phyloP scores from a whole-genome alignment of 2,888 invertebrate genomes.

The Syrphus vitripennis region DNA sequence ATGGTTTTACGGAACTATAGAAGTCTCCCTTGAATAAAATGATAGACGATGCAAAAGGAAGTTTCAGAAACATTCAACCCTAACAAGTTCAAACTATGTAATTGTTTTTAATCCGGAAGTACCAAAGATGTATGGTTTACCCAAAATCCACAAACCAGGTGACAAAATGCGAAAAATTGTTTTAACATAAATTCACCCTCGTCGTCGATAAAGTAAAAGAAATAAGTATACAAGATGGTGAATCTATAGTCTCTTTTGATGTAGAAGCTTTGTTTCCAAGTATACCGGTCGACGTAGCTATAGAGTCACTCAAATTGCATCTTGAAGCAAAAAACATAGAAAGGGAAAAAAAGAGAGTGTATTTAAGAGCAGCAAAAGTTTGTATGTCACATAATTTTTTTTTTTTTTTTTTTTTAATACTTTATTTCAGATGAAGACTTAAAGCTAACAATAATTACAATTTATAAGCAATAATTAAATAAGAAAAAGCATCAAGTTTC shows the following conservation, averaged over 20 bases:
- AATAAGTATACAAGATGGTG: neutral
- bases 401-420: no score
- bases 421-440: no score
- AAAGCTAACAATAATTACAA: no score
- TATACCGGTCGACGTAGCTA: neutral
- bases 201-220: neutral
- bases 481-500: no score
- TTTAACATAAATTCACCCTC: no score
- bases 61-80: neutral
- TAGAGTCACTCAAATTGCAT: neutral
- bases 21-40: neutral
- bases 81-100: neutral
- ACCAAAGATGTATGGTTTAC: no score
- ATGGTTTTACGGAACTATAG: no score
- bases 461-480: no score
- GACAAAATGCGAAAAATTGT: no score
- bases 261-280: neutral
- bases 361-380: neutral
- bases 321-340: neutral
- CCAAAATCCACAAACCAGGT: no score
- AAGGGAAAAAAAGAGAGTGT: neutral
- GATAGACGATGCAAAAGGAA: neutral
- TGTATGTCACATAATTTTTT: no score
- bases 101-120: no score
- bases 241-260: neutral